Conservation (phyloP, 2,113 vertebrate genomes). For the Myanophis thanlyinensis region DNA sequence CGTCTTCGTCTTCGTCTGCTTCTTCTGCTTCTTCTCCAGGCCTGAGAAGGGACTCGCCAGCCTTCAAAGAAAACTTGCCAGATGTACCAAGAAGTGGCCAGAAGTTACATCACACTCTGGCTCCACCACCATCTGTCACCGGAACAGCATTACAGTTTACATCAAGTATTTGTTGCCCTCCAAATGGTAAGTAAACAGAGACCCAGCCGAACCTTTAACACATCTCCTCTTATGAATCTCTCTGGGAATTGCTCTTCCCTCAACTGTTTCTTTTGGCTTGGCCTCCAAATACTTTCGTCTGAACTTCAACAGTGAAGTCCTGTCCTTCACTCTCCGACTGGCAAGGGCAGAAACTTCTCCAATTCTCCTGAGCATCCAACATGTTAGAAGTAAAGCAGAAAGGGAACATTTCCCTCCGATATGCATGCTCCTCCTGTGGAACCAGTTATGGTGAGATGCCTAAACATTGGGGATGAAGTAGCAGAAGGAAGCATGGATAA, state of each 20-base stretch:
- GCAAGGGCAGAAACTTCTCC: neutral
- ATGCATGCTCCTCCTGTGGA: neutral
- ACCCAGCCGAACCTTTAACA: neutral
- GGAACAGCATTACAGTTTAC: neutral
- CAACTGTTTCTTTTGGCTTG: neutral
- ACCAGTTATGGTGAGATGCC: neutral
- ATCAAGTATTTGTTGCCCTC: neutral
- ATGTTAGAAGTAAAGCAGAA: neutral
- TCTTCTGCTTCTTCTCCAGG: neutral
- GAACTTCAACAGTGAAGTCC: neutral
- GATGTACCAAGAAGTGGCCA: neutral
- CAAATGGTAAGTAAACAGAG: slow-evolving; percentile 6
- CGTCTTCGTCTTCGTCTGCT: rapidly evolving
- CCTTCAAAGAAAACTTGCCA: neutral
- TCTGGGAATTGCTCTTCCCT: neutral
- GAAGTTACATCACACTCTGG: neutral
- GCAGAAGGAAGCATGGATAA: neutral
- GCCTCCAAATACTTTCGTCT: neutral
- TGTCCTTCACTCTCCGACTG: neutral
- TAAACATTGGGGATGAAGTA: neutral
- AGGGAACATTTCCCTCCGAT: neutral
- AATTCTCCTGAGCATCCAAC: neutral
- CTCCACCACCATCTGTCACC: neutral
- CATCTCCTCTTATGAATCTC: neutral
- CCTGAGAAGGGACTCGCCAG: neutral